A percentile compares a stretch with the other conserved stretches of the same genome.
Conservation (phyloP, 2,113 vertebrate species). For the Paraplagusia blochii region DNA sequence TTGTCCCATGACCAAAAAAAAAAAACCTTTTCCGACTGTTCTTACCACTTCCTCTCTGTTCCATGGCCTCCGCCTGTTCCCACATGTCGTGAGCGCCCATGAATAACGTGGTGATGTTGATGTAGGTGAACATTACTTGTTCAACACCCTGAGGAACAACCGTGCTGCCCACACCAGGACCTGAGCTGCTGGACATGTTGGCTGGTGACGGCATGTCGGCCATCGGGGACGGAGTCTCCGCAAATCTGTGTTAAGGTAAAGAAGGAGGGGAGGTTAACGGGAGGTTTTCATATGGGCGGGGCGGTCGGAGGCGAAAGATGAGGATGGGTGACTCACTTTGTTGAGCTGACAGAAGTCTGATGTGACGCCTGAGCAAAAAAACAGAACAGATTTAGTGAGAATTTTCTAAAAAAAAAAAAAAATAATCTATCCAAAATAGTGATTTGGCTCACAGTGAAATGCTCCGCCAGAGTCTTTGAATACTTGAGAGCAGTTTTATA, state of each 20-base stretch:
- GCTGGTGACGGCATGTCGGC: slow-evolving; percentile 82
- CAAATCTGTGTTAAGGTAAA: slow-evolving; percentile 66
- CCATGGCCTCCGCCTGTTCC: slow-evolving; percentile 86
- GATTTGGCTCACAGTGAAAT: slow-evolving; percentile 81
- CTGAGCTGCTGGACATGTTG: slow-evolving; percentile 64
- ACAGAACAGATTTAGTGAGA: slow-evolving; percentile 57
- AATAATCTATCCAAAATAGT: too few species aligned
- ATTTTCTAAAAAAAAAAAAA: background rate
- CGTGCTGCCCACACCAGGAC: slow-evolving; percentile 47
- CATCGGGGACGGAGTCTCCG: slow-evolving; percentile 77
- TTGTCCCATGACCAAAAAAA: too few species aligned
- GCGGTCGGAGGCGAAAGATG: background rate
- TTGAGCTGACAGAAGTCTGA: slow-evolving; percentile 73
- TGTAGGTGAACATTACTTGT: slow-evolving; percentile 82
- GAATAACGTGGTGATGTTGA: slow-evolving; percentile 88
- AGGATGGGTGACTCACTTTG: slow-evolving; percentile 76
- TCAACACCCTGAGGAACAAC: slow-evolving; percentile 80
- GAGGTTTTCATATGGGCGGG: background rate
- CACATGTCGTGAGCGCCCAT: slow-evolving; percentile 86
- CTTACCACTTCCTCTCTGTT: slow-evolving; percentile 82
- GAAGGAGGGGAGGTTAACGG: background rate
- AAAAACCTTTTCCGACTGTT: background rate
- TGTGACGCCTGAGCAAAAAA: slow-evolving; percentile 73
- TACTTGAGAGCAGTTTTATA: slow-evolving; percentile 87
- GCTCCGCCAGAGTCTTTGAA: slow-evolving; percentile 85